Conservation (phyloP, 2,113 vertebrate genomes). For the Morone chrysops region DNA sequence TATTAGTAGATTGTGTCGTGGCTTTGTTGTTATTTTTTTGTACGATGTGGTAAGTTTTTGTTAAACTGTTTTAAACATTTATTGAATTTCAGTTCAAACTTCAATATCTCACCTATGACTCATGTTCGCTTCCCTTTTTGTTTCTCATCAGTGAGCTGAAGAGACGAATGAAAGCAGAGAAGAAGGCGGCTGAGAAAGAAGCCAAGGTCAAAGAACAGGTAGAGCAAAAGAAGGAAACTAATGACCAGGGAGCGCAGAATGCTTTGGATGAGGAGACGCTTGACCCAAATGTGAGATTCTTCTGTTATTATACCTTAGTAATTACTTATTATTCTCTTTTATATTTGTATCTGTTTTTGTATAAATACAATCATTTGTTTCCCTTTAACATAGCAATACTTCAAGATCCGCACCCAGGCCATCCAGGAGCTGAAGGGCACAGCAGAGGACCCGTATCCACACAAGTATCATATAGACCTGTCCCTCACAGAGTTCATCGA, state of each 20-base stretch:
- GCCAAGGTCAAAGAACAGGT: constrained; percentile 88
- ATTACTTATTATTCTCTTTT: not conserved
- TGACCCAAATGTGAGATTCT: constrained; percentile 92
- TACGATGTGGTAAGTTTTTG: not conserved
- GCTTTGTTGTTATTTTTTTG: not conserved
- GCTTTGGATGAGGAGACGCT: constrained; percentile 90
- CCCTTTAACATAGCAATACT: constrained; percentile 91
- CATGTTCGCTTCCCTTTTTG: not conserved
- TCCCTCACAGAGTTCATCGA: constrained; percentile 94
- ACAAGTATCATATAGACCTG: constrained; percentile 94
- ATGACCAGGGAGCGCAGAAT: constrained; percentile 74
- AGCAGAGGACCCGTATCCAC: constrained; percentile 94
- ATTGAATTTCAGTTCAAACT: not conserved
- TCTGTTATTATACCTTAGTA: not conserved
- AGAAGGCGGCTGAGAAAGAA: constrained; percentile 94
- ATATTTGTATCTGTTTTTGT: not conserved
- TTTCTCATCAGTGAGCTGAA: constrained; percentile 90
- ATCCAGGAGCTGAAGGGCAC: constrained; percentile 91
- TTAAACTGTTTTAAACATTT: not conserved
- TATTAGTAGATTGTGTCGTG: not conserved
- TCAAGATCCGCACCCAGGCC: constrained; percentile 94
- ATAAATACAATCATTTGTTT: not conserved
- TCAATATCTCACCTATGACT: not conserved
- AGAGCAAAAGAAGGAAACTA: constrained; percentile 80
- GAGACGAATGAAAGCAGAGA: constrained; percentile 94